Evolutionary conservation across 2,797 vertebrate genomes (phyloP).

Genomic region (Poecile montanus): DNA sequence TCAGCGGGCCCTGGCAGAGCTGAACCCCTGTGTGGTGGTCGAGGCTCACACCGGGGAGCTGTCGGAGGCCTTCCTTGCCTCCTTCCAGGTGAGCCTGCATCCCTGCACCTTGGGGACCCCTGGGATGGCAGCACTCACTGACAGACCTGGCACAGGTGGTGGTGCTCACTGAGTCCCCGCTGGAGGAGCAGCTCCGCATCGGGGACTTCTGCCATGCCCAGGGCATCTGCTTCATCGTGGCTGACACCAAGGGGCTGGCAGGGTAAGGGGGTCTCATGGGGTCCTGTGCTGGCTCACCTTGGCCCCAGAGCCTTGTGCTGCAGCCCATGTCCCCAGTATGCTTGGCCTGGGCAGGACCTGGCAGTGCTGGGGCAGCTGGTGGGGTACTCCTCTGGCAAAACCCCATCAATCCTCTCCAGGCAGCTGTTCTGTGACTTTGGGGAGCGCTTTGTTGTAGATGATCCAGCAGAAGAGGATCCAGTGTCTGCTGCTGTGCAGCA

Average conservation of each 20-base stretch:
- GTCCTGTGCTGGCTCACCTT: neutral
- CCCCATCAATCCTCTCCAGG: conserved; percentile 44
- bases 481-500: conserved; percentile 70
- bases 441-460: conserved; percentile 78
- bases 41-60: conserved; percentile 65
- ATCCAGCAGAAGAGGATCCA: conserved; percentile 78
- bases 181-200: conserved; percentile 85
- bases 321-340: rapidly evolving
- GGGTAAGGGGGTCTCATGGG: conserved; percentile 74
- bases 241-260: conserved; percentile 86
- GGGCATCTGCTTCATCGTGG: conserved; percentile 82
- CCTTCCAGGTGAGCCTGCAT: conserved; percentile 77
- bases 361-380: neutral
- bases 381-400: neutral
- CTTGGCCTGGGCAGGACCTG: rapidly evolving
- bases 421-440: conserved; percentile 95
- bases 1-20: conserved; percentile 68
- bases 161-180: conserved; percentile 84
- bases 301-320: neutral
- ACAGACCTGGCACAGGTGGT: conserved; percentile 79
- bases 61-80: conserved; percentile 72
- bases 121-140: rapidly evolving
- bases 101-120: rapidly evolving
- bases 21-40: conserved; percentile 81
- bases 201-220: conserved; percentile 81